Evolutionary conservation across 2,113 vertebrate genomes (phyloP).

Genomic region (Pangasianodon gigas): DNA sequence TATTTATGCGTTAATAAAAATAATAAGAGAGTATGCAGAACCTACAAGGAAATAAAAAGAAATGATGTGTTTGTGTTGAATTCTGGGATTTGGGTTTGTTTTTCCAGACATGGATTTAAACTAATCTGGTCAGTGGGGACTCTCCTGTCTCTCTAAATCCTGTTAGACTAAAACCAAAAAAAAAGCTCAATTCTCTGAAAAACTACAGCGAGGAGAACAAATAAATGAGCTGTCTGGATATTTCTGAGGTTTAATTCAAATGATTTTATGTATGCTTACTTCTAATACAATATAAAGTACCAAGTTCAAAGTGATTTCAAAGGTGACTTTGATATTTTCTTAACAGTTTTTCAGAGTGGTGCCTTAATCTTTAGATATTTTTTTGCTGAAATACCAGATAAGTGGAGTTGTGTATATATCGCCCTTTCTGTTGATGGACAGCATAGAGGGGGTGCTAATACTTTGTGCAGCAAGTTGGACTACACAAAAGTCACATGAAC

Average conservation of each 20-base stretch:
- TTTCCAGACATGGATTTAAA: slow-evolving; percentile 24
- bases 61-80: background rate
- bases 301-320: background rate
- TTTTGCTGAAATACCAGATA: background rate
- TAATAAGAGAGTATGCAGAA: background rate
- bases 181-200: background rate
- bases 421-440: background rate
- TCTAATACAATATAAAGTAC: background rate
- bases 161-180: background rate
- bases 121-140: slow-evolving; percentile 10
- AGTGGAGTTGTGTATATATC: background rate
- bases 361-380: background rate
- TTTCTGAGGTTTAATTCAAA: background rate
- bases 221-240: background rate
- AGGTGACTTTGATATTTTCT: background rate
- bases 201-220: background rate
- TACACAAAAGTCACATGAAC: background rate
- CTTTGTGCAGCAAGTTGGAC: background rate
- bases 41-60: background rate
- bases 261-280: background rate
- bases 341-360: background rate
- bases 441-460: background rate
- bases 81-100: slow-evolving; percentile 3
- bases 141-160: background rate
- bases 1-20: background rate